A percentile compares a stretch with the other conserved stretches of the same genome.
Evolutionary conservation across 2,888 invertebrate species (phyloP).

Genomic region (Lottia scabra): DNA sequence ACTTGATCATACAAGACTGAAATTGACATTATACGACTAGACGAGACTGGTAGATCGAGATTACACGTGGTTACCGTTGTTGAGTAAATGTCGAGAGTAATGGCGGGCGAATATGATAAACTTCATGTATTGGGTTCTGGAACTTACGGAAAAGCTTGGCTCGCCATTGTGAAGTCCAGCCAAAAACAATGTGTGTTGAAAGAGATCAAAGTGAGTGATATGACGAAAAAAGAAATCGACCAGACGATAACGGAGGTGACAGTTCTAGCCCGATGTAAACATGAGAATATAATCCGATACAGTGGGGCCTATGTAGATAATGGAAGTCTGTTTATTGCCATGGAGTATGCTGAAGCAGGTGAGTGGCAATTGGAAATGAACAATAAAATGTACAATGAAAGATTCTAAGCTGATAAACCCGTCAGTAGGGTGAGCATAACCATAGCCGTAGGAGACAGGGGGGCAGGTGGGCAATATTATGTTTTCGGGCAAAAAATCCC

Average conservation of each 20-base stretch:
- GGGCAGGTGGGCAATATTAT: too few relatives aligned
- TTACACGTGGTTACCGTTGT: too few relatives aligned
- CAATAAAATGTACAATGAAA: too few relatives aligned
- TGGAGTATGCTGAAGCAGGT: slow-evolving; percentile 65
- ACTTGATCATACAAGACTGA: too few relatives aligned
- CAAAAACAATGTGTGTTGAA: slow-evolving; percentile 51
- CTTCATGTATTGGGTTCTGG: slow-evolving; percentile 54
- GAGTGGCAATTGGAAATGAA: too few relatives aligned
- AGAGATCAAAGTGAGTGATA: slow-evolving; percentile 41
- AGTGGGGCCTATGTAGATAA: slow-evolving; percentile 55
- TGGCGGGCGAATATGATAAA: slow-evolving; percentile 53
- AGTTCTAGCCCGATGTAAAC: slow-evolving; percentile 53
- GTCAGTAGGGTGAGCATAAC: too few relatives aligned
- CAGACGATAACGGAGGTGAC: slow-evolving; percentile 56
- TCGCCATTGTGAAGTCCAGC: slow-evolving; percentile 40
- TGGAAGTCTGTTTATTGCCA: slow-evolving; percentile 52
- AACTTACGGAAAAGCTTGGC: slow-evolving; percentile 60
- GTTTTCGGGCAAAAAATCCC: too few relatives aligned
- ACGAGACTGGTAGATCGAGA: too few relatives aligned
- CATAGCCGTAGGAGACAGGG: too few relatives aligned
- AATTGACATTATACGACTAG: too few relatives aligned
- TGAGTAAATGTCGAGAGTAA: slow-evolving; percentile 16
- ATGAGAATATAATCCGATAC: slow-evolving; percentile 61
- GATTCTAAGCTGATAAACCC: too few relatives aligned
- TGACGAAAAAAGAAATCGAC: slow-evolving; percentile 37